Percentiles rank a stretch among this genome's conserved stretches.
These are phyloP conservation scores for Mactromeris polynyma DNA, from an alignment of 2,888 invertebrate species.

Conservation along the genomic window DNA sequence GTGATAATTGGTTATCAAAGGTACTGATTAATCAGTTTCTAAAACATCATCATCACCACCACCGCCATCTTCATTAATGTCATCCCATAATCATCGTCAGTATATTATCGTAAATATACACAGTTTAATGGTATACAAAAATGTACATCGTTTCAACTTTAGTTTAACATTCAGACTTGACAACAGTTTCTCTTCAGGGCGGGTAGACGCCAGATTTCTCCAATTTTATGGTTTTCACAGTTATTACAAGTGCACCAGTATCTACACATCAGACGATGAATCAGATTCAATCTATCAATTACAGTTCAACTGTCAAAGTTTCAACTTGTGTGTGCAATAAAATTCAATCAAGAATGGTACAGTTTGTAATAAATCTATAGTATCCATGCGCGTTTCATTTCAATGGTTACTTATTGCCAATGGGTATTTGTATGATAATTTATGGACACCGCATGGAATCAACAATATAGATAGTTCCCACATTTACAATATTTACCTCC, in stretches of 20 bases:
- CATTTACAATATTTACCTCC: no score
- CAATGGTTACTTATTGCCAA: neutral
- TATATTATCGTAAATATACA: no score
- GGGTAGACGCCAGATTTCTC: neutral
- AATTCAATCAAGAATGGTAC: neutral
- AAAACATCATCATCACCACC: no score
- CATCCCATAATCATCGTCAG: no score
- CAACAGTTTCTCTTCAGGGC: no score
- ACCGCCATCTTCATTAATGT: no score
- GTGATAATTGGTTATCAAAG: no score
- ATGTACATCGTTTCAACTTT: neutral
- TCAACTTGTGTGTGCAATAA: neutral
- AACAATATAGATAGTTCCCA: no score
- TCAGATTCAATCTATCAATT: neutral
- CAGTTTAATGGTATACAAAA: neutral
- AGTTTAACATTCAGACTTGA: no score
- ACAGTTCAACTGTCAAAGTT: conserved; percentile 5
- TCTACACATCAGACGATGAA: neutral
- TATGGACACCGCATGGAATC: neutral
- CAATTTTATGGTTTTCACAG: neutral
- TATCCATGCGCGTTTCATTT: neutral
- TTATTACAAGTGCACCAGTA: neutral
- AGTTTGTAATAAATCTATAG: neutral
- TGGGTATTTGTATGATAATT: neutral
- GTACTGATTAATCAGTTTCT: no score